A percentile compares a stretch with the other conserved stretches of the same genome.
Conservation (phyloP, 2,888 invertebrate genomes). For the Lycia hirtaria region DNA sequence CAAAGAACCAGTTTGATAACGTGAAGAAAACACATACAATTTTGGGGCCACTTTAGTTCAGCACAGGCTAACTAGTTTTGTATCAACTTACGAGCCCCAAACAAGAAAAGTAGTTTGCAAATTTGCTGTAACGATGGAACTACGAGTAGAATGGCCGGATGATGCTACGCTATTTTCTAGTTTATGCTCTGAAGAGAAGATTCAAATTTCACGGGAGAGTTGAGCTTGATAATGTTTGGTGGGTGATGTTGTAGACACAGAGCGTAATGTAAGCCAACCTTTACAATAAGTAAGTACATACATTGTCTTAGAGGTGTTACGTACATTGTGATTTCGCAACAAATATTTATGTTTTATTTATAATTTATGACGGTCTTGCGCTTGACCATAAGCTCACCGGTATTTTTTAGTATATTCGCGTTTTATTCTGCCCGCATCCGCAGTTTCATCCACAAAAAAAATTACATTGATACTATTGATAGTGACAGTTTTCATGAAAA, state of each 20-base stretch:
- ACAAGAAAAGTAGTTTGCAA: slow-evolving; percentile 46
- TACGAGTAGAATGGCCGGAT: not conserved
- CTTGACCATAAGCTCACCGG: no score
- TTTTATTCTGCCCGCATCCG: no score
- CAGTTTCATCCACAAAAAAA: no score
- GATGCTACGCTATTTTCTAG: slow-evolving; percentile 8
- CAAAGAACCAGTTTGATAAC: no score
- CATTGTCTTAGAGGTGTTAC: no score
- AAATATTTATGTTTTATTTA: no score
- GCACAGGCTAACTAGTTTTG: slow-evolving; percentile 38
- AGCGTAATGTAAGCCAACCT: not conserved
- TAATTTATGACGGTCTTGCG: no score
- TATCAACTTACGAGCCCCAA: slow-evolving; percentile 46
- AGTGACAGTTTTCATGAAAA: no score
- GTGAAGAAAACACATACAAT: not conserved
- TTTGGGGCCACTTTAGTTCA: slow-evolving; percentile 32
- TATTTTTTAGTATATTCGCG: no score
- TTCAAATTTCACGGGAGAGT: slow-evolving; percentile 9
- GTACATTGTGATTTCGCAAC: no score
- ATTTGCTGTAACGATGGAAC: slow-evolving; percentile 40
- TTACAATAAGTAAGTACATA: no score
- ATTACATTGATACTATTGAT: no score
- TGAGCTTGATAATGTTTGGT: slow-evolving; percentile 16
- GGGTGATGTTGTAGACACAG: not conserved
- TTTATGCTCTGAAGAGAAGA: slow-evolving; percentile 2